Evolutionary conservation across 2,888 invertebrate species (phyloP), one percentile per base, ranked within the genome.

Genomic region (Campoplex capitator): DNA sequence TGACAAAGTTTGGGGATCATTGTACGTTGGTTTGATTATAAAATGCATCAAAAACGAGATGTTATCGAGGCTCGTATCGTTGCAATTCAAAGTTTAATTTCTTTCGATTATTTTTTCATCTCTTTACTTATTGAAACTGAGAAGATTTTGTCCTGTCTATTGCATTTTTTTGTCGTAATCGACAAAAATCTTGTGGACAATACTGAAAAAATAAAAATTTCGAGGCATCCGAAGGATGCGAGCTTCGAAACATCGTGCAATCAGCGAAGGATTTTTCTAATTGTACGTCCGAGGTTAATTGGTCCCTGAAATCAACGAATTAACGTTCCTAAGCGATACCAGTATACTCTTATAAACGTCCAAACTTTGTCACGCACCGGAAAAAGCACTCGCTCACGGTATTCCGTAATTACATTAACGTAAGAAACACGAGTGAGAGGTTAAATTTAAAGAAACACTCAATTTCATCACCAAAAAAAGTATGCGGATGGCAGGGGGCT

Each of bases 331-430:
- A 7, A 45, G 9, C 67, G 62, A 48, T 35, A 68, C 28, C 67
- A 16, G 28, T 32, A 56, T 54, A 58, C 18, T 48, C 71, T 13
- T 23, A 38, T 23, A 38, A 68, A 70, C 28, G 42, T 48, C 58
- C 42, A n/a, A 80, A 58, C 70, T 75, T 86, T 73, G 86, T 86
- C 86, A 86, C 83, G 83, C 74, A 65, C 67, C 56, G 54, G 35
- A 16, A 6, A 13, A 32, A 45, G 23, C 68, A 58, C 51, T 68
- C 77, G 77, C 62, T 79, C 76, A 45, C 65, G 76, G 65, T 82
- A 78, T 67, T 86, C 38, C 68, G 75, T 74, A 65, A 80, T 71
- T 6, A 71, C 74, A 62, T 35, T 67, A 68, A 78, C 35, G 42
- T 62, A 70, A 16, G 32, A 86, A 80, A 79, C 62, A 56, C 35